These are phyloP conservation scores for Lytechinus pictus DNA, from an alignment of 35 echinoderm and acorn worm genomes.

Conservation along the genomic window DNA sequence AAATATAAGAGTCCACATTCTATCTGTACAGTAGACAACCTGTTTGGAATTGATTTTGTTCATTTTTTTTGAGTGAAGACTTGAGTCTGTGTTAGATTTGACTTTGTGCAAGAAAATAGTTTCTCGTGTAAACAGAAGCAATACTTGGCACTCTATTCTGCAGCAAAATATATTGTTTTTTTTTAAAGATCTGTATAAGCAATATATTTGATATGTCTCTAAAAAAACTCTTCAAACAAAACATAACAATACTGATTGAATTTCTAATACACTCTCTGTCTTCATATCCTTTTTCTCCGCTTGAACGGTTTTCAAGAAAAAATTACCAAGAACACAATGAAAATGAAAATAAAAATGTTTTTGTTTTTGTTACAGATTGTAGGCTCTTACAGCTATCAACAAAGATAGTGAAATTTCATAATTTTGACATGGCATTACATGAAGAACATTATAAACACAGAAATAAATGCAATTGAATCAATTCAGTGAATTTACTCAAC, in stretches of 20 bases:
- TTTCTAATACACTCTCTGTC: background rate
- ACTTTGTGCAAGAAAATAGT: background rate
- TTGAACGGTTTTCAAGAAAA: background rate
- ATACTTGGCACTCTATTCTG: background rate
- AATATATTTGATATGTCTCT: too few relatives aligned
- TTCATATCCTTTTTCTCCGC: background rate
- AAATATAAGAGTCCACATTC: background rate
- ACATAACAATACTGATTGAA: background rate
- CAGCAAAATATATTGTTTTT: background rate
- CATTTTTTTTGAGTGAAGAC: background rate
- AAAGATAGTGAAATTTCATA: background rate
- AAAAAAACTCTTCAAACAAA: background rate
- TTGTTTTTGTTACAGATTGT: too few relatives aligned
- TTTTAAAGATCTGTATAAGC: too few relatives aligned
- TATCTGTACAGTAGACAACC: background rate
- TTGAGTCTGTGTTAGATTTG: background rate
- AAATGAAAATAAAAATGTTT: too few relatives aligned
- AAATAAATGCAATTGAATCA: background rate
- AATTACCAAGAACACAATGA: too few relatives aligned
- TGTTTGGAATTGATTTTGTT: background rate
- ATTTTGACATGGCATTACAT: background rate
- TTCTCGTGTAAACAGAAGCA: background rate
- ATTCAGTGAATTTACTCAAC: background rate
- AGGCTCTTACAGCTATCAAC: too few relatives aligned
- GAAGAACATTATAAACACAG: background rate